These are phyloP conservation scores for Seriola rivoliana DNA, from an alignment of 2,113 vertebrate species.

Conservation along the genomic window DNA sequence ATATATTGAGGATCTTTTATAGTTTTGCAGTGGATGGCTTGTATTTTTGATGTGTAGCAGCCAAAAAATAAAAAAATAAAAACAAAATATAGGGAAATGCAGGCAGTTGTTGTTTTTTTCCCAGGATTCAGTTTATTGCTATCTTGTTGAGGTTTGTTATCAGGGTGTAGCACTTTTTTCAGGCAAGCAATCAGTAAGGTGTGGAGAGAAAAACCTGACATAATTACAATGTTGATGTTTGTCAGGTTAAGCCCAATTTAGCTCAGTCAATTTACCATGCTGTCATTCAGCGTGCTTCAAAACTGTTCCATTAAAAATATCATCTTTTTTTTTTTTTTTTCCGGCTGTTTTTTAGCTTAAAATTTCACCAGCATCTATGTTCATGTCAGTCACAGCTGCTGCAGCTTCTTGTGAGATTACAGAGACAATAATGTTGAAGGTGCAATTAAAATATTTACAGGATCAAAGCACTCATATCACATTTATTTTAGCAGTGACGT, in stretches of 20 bases:
- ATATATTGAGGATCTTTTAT: background rate
- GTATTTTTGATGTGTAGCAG: background rate
- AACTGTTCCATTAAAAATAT: conserved; percentile 45
- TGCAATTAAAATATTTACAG: conserved; percentile 42
- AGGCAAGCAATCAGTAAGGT: conserved; percentile 37
- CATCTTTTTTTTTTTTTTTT: background rate
- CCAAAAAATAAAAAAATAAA: conserved; percentile 1
- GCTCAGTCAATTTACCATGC: conserved; percentile 54
- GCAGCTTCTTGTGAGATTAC: conserved; percentile 5
- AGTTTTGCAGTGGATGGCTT: background rate
- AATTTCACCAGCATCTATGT: background rate
- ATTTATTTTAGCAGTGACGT: conserved; percentile 34
- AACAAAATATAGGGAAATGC: background rate
- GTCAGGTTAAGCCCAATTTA: conserved; percentile 55
- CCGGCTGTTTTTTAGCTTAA: background rate
- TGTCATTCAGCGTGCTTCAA: conserved; percentile 41
- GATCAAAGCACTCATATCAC: conserved; percentile 12
- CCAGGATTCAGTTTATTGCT: background rate
- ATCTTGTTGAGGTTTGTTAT: conserved; percentile 23
- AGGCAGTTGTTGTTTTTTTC: background rate
- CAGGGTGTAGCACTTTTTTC: conserved; percentile 6
- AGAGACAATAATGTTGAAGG: conserved; percentile 6
- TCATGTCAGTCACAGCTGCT: conserved; percentile 7
- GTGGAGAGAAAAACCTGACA: conserved; percentile 35
- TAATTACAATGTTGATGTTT: conserved; percentile 59